Evolutionary conservation across 2,888 invertebrate genomes (phyloP), one percentile per base, ranked within the genome.

Genomic region (Uloborus plumipes): DNA sequence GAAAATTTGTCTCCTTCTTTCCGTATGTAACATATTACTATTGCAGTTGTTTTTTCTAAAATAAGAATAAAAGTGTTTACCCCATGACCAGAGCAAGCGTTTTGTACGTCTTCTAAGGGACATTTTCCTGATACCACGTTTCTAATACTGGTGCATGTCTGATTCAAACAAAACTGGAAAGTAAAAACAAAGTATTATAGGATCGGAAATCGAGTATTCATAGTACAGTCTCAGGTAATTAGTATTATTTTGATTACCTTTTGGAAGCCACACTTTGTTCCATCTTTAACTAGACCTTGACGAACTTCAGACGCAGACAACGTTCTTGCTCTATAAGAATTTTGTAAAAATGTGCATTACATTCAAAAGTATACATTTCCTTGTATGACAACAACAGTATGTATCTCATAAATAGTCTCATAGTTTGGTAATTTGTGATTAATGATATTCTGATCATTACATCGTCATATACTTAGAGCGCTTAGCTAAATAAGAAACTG

Each of bases 61-160:
- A 39, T 7, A 11, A 9, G 39, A 39, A 39, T 9, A 9, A 39
- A 2, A 39, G 9, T 15, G 93, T 95, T 93, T 90, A 98, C 98
- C 91, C 99, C 99, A 90, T 94, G 94, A 84, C 95, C 95, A 78
- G 98, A 98, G 91, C 99, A 99, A 89, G 97, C 95, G 87, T 94
- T 94, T 89, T 93, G 93, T 89, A 94, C 94, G 89, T 71, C 67
- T 62, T 95, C 97, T 85, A 93, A 94, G 82, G 97, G 97, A 90
- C 98, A 98, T 89, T 94, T 94, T 85, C 93, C 94, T 90, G 93
- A 93, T 90, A 94, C 94, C 86, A 95, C 92, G 90, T 93, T 93
- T n/a, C 94, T 94, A 90, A 95, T 92, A 89, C 93, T 94, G 84
- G 93, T 93, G 90, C 98, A 98, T 71, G 95, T 94, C 90, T 96